phyloP scores from a whole-genome alignment of 1,140 invertebrate genomes.

The Camponotus vicinus region DNA sequence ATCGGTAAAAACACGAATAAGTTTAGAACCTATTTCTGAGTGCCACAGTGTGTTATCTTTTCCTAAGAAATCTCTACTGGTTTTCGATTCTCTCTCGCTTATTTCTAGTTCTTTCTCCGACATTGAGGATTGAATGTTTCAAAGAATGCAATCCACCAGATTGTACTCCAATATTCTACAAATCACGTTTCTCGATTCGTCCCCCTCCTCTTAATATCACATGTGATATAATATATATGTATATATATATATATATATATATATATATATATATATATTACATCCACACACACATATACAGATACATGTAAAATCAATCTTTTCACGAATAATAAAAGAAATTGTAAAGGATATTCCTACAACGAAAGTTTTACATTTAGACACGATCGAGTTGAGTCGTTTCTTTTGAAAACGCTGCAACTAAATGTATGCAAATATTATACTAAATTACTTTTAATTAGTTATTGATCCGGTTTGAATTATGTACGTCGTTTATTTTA shows the following conservation, averaged over 20 bases:
- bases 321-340: conserved; percentile 10
- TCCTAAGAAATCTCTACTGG: conserved; percentile 27
- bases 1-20: conserved; percentile 2
- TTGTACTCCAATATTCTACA: conserved; percentile 62
- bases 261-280: no score
- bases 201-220: conserved; percentile 10
- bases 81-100: conserved; percentile 34
- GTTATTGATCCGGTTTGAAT: background rate
- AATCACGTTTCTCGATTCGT: conserved; percentile 45
- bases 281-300: background rate
- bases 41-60: conserved; percentile 37
- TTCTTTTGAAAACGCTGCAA: background rate
- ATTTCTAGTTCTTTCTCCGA: conserved; percentile 24
- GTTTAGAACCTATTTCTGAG: conserved; percentile 22
- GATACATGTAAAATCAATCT: background rate
- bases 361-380: background rate
- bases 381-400: background rate
- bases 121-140: conserved; percentile 49
- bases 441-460: background rate
- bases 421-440: background rate
- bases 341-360: background rate
- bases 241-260: background rate
- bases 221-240: conserved; percentile 14
- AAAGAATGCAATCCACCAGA: conserved; percentile 55
- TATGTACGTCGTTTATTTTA: background rate